Base-by-base conservation (phyloP, 2,797 vertebrate species). In the Syngnathus acus region DNA sequence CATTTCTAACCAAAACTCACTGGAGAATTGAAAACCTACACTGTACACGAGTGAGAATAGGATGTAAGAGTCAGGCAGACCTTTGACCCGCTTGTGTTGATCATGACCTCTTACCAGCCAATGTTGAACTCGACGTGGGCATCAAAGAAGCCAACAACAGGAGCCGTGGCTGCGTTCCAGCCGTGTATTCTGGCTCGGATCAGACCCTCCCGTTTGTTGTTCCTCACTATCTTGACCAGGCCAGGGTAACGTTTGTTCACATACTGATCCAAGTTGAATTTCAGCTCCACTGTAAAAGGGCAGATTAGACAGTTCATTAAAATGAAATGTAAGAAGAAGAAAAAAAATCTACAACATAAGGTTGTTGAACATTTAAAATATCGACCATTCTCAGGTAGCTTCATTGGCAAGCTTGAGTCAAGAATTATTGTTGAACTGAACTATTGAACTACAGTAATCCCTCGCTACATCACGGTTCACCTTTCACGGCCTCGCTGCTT, bases 91-190 rank as follows among this genome's bases (percentile, higher is more conserved):
- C 51, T 51, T 39, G 5, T 78, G 72, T 78, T 70, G 54, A 82
- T 80, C 75, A 26, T 64, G 79, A 84, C 73, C 73, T 69, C 94
- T 94, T 88, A 97, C 95, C 95, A 97, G 87, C 92, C 94, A 0
- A 85, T 87, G 90, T 98, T 98, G 90, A 99, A 99, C 84, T 99
- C 97, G 5, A 99, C 97, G 0, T 99, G 97, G 68, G 96, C 97
- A 6, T 99, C 97, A 0, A 99, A 99, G 91, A 99, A 98, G 2
- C 96, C 97, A 0, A 99, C 96, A 0, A 97, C 82, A 0, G 95
- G 92, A 10, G 95, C 94, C 0, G 94, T 96, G 64, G 97, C 95
- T 0, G 89, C 96, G 65, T 94, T 96, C 97, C 97, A 99, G 76
- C 97, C 97, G 55, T 96, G 94, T 73, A 99, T 95, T 66, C 97